These are phyloP conservation scores for Hylomyscus alleni DNA, from an alignment of 2,797 vertebrate genomes.

Conservation along the genomic window DNA sequence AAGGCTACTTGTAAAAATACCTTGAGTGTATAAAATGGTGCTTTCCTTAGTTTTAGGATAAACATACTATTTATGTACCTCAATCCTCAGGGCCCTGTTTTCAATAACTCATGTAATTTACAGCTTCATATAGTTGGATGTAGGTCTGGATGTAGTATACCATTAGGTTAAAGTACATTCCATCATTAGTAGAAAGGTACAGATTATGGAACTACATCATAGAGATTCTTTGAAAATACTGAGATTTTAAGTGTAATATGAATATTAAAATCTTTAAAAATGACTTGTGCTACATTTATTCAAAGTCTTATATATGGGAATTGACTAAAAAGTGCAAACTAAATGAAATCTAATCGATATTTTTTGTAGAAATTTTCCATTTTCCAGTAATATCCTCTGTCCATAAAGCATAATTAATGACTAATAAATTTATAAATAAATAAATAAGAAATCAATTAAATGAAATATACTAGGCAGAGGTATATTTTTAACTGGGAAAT, in stretches of 20 bases:
- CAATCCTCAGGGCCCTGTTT: neutral
- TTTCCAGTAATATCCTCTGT: neutral
- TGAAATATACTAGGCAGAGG: neutral
- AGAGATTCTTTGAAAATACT: constrained; percentile 16
- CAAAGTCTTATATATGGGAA: neutral
- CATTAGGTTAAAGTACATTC: constrained; percentile 55
- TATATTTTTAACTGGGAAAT: constrained; percentile 15
- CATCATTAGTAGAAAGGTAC: constrained; percentile 51
- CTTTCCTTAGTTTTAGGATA: neutral
- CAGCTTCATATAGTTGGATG: constrained; percentile 53
- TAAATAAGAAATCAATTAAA: constrained; percentile 24
- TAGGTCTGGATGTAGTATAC: neutral
- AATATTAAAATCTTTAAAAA: constrained; percentile 23
- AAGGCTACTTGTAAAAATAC: constrained; percentile 74
- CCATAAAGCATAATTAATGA: neutral
- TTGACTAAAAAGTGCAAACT: neutral
- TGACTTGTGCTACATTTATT: neutral
- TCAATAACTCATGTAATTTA: constrained; percentile 61
- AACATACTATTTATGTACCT: neutral
- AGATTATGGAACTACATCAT: constrained; percentile 72
- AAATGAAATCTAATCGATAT: neutral
- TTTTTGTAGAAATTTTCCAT: constrained; percentile 17
- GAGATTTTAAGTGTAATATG: neutral
- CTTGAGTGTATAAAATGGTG: constrained; percentile 49
- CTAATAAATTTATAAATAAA: neutral